These are phyloP conservation scores for Schlechtendalia chinensis DNA, from an alignment of 1,140 invertebrate genomes.

Conservation along the genomic window DNA sequence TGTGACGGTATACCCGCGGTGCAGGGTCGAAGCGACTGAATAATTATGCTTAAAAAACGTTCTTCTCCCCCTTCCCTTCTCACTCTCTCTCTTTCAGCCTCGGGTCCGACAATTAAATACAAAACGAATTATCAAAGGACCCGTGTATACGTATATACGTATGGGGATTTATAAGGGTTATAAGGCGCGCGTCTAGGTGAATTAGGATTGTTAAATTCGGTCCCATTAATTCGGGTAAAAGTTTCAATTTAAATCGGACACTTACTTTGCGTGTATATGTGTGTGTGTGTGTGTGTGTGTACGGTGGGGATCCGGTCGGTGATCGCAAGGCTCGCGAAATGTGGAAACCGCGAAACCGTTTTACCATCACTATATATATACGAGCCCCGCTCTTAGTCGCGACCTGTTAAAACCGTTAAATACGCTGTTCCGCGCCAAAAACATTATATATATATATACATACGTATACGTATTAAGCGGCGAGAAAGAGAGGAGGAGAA, in stretches of 20 bases:
- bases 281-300: too few relatives aligned
- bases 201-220: slow-evolving; percentile 49
- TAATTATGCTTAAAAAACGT: slow-evolving; percentile 28
- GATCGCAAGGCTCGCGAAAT: slow-evolving; percentile 1
- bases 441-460: too few relatives aligned
- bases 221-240: slow-evolving; percentile 48
- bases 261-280: slow-evolving; percentile 15
- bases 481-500: too few relatives aligned
- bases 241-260: slow-evolving; percentile 50
- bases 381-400: background rate
- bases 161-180: slow-evolving; percentile 38
- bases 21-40: slow-evolving; percentile 29
- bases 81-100: background rate
- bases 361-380: slow-evolving; percentile 10
- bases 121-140: slow-evolving; percentile 44
- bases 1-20: background rate
- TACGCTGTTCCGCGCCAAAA: slow-evolving; percentile 33
- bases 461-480: too few relatives aligned
- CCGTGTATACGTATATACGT: background rate
- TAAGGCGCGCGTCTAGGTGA: slow-evolving; percentile 40
- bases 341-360: slow-evolving; percentile 36
- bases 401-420: slow-evolving; percentile 30
- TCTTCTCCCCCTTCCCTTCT: slow-evolving; percentile 6
- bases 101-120: slow-evolving; percentile 35
- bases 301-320: slow-evolving; percentile 4